A percentile compares a stretch with the other conserved stretches of the same genome.
phyloP scores from a whole-genome alignment of 1,140 invertebrate species.

The Neoseiulus cucumeris region DNA sequence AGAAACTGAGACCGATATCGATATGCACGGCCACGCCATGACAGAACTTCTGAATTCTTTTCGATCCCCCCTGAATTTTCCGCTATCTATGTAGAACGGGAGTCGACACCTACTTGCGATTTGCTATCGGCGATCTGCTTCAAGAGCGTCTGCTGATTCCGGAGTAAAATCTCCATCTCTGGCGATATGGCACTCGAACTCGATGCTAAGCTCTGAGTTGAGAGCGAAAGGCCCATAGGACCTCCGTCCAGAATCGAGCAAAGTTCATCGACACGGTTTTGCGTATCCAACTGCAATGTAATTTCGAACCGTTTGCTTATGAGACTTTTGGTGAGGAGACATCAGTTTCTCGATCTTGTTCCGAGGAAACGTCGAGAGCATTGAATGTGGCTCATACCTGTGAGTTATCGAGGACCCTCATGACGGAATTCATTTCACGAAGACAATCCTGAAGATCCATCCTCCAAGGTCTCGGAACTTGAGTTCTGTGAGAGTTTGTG shows the following conservation, averaged over 20 bases:
- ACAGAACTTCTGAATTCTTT: no score
- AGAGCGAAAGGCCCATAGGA: neutral
- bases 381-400: no score
- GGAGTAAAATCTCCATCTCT: neutral
- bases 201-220: no score
- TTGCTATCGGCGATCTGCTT: neutral
- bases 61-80: no score
- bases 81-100: no score
- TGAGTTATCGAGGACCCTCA: slow-evolving; percentile 1
- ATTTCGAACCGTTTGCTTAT: no score
- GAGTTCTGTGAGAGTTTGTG: neutral
- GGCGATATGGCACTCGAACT: no score
- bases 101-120: neutral
- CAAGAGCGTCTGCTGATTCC: neutral
- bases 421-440: neutral
- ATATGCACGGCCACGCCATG: no score
- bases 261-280: neutral
- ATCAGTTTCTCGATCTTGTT: no score
- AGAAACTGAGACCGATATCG: neutral
- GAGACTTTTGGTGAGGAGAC: no score
- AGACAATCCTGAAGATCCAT: slow-evolving; percentile 5
- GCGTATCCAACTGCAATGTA: neutral
- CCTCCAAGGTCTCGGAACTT: neutral
- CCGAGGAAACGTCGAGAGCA: no score
- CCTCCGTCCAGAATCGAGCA: neutral